Base-by-base conservation (phyloP, 2,888 invertebrate species). In the Netelia melanura region DNA sequence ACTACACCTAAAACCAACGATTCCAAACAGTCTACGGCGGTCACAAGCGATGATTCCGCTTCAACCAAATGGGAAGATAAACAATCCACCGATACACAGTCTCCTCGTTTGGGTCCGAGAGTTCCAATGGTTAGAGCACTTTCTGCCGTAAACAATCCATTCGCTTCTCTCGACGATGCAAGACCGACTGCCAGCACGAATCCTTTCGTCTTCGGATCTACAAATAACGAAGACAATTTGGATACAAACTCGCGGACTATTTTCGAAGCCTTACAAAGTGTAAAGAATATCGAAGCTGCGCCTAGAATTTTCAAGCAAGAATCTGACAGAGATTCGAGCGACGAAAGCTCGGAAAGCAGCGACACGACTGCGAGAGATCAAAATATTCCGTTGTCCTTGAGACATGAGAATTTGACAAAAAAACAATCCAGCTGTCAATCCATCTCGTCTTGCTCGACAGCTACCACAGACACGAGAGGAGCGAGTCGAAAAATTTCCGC, bases 401-500 rank as follows among this genome's bases (percentile, higher is more conserved):
- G 21, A 8, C 10, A 17, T 10, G 38, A 30, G 6, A 38, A 70
- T 30, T 3, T 54, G 0, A 10, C 17, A 10, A 71, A 71, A 17
- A 85, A 83, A 25, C 43, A 65, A 25, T 82, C 85, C 6, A 25
- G 52, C 3, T 82, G 83, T 21, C 43, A 72, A 38, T 83, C 85
- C 3, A 21, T 62, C 1, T 83, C 86, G 11, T 81, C 86, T 21
- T 71, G 77, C 21, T 84, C 86, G 64, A 84, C 74, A 0, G 61
- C 56, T 9, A 80, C 83, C 43, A 78, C 74, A 0, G 84, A 84
- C 11, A 71, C 76, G 23, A 84, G 71, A 48, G 78, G 75, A 5
- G 56, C 79, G 14, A 83, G 81, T 56, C 81, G 87, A 62, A 86
- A 87, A 76, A 74, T 81, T 1, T 87, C 91, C 3, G 75, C 84